phyloP scores from a whole-genome alignment of 2,888 invertebrate genomes.

The Pomacea canaliculata region DNA sequence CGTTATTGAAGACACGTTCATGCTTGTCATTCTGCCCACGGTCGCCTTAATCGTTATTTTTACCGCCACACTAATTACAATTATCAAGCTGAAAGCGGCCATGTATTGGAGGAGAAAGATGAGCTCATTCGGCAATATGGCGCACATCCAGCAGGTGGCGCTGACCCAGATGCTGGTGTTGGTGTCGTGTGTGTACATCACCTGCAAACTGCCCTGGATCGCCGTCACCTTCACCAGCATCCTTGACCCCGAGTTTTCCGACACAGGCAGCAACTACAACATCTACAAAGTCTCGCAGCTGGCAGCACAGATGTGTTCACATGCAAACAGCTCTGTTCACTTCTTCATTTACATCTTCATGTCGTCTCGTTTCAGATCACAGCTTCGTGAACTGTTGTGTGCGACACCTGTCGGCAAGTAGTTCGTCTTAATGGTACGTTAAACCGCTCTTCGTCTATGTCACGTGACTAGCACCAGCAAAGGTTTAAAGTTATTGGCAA shows the following conservation, averaged over 20 bases:
- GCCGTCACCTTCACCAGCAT: background rate
- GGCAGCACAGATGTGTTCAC: no score
- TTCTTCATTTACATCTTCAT: no score
- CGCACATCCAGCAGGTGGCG: background rate
- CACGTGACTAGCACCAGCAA: no score
- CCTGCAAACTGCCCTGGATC: background rate
- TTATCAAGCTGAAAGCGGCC: background rate
- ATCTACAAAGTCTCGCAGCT: no score
- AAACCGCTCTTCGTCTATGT: no score
- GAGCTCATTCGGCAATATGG: background rate
- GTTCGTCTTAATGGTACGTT: no score
- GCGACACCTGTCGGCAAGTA: no score
- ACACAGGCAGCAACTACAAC: no score
- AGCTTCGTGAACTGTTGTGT: no score
- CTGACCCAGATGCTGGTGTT: constrained; percentile 9
- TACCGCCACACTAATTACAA: constrained; percentile 1
- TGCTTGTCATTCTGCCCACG: background rate
- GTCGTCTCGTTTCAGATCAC: no score
- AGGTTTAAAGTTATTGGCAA: no score
- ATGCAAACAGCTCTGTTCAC: no score
- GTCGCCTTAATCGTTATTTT: background rate
- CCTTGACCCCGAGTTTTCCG: background rate
- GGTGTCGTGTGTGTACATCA: constrained; percentile 7
- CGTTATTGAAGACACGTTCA: background rate
- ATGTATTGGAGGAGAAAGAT: background rate